Conservation (phyloP, 2,113 vertebrate genomes). For the Xenopus tropicalis region DNA sequence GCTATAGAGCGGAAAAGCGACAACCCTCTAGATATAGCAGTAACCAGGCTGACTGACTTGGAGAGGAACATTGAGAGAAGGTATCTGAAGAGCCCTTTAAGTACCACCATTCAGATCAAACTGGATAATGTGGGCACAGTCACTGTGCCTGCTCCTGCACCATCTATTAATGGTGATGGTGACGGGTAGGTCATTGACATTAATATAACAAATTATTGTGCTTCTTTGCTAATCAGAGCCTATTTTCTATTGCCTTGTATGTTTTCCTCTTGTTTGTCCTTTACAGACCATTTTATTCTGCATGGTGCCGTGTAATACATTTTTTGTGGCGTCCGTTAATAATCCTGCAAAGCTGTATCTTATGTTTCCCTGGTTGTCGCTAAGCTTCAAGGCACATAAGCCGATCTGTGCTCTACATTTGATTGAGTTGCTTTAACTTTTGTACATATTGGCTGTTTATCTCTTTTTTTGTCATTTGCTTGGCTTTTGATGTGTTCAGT, state of each 20-base stretch:
- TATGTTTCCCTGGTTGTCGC: constrained; percentile 67
- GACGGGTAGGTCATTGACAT: constrained; percentile 99
- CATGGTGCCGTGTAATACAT: constrained; percentile 79
- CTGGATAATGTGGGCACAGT: constrained; percentile 99
- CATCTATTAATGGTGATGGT: constrained; percentile 99
- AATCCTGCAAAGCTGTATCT: constrained; percentile 70
- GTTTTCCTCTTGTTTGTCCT: constrained; percentile 79
- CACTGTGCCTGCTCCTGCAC: constrained; percentile 99
- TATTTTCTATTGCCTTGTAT: constrained; percentile 84
- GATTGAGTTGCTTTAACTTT: constrained; percentile 79
- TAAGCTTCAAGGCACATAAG: constrained; percentile 76
- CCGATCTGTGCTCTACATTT: constrained; percentile 78
- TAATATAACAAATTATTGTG: constrained; percentile 82
- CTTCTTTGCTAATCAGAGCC: constrained; percentile 89
- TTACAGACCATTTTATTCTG: constrained; percentile 71
- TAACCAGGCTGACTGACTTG: constrained; percentile 97
- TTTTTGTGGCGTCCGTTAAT: constrained; percentile 68
- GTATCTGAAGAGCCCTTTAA: constrained; percentile 99
- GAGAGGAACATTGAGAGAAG: constrained; percentile 99
- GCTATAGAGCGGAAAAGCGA: constrained; percentile 86
- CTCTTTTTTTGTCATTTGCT: constrained; percentile 74
- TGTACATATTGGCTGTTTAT: constrained; percentile 77
- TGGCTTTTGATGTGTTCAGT: constrained; percentile 79
- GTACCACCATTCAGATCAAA: constrained; percentile 99
- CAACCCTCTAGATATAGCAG: constrained; percentile 99